phyloP scores from a whole-genome alignment of 1,140 invertebrate species.

The Drosophila bocqueti region DNA sequence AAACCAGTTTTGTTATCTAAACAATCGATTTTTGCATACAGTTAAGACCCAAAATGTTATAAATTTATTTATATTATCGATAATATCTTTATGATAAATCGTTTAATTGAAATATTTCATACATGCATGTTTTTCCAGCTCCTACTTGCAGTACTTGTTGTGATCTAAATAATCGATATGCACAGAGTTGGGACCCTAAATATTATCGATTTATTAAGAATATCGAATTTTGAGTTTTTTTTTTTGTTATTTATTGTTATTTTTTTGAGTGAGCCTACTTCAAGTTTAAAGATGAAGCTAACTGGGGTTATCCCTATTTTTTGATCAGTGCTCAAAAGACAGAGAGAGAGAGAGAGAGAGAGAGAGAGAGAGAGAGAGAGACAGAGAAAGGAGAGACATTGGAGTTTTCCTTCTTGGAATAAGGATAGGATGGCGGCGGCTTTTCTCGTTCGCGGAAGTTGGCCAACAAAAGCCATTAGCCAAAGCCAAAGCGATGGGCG shows the following conservation, averaged over 20 bases:
- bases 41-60: too few species aligned
- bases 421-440: conserved; percentile 16
- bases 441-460: conserved; percentile 67
- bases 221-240: background rate
- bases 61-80: too few species aligned
- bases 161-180: background rate
- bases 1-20: background rate
- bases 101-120: too few species aligned
- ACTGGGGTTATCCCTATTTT: background rate
- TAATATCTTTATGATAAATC: too few species aligned
- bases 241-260: too few species aligned
- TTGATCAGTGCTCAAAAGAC: conserved; percentile 6
- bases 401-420: conserved; percentile 28
- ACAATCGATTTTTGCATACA: background rate
- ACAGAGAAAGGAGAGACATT: background rate
- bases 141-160: too few species aligned
- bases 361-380: background rate
- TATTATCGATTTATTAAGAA: background rate
- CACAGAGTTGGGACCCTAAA: background rate
- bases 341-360: too few species aligned
- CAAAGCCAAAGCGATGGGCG: conserved; percentile 28
- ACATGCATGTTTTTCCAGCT: too few species aligned
- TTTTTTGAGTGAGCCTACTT: background rate
- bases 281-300: background rate
- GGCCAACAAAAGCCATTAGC: conserved; percentile 75